Evolutionary conservation across 1,140 invertebrate species (phyloP).

Genomic region (Diploscapter pachys): DNA sequence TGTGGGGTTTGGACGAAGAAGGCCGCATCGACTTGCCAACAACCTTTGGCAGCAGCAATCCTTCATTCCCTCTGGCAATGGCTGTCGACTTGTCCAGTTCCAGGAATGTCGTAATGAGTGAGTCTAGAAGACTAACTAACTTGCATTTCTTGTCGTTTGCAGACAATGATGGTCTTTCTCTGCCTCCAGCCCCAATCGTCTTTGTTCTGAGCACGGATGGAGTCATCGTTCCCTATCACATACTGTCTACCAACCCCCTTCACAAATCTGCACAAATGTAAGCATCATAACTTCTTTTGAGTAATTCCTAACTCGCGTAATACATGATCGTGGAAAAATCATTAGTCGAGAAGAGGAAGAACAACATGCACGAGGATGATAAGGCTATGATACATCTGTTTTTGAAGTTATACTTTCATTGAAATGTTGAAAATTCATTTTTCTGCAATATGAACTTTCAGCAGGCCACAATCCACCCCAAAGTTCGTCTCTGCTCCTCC

Average conservation of each 20-base stretch:
- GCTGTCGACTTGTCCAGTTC: constrained; percentile 17
- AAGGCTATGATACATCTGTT: no score
- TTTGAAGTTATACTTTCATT: no score
- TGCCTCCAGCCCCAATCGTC: constrained; percentile 23
- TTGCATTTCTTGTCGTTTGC: background rate
- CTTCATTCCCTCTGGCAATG: constrained; percentile 14
- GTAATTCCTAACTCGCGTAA: no score
- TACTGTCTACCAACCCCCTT: background rate
- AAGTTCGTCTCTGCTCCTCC: no score
- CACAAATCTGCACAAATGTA: background rate
- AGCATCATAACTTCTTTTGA: no score
- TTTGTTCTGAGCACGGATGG: constrained; percentile 26
- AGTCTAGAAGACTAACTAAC: no score
- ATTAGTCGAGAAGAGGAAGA: no score
- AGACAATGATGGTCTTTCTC: constrained; percentile 11
- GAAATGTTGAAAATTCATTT: no score
- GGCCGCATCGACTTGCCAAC: constrained; percentile 29
- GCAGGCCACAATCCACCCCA: no score
- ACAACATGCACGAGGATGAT: no score
- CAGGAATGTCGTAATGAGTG: constrained; percentile 10
- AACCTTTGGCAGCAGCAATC: constrained; percentile 1
- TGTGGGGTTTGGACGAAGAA: constrained; percentile 23
- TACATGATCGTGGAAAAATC: no score
- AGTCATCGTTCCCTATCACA: constrained; percentile 17
- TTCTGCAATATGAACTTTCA: no score